Conservation (phyloP, 2,113 vertebrate genomes). For the Ptilorrhoa leucosticta region DNA sequence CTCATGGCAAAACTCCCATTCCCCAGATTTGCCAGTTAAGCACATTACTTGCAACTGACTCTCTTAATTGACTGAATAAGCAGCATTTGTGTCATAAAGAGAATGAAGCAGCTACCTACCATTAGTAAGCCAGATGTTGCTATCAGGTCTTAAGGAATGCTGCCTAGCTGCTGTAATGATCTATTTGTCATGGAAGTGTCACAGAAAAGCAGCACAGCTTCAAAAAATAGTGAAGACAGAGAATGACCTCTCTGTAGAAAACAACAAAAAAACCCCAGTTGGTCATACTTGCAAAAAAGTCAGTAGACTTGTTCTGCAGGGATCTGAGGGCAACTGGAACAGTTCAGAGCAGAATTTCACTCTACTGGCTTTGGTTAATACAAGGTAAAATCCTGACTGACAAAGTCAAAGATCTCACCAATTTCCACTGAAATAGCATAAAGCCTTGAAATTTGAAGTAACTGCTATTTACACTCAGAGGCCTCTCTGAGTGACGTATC, state of each 20-base stretch:
- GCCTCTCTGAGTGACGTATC: not conserved
- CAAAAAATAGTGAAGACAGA: not conserved
- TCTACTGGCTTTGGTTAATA: not conserved
- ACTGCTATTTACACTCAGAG: not conserved
- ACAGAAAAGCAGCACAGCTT: not conserved
- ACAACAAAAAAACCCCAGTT: accelerated
- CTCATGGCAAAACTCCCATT: conserved; percentile 38
- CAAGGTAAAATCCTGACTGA: not conserved
- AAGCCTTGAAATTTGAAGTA: not conserved
- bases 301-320: not conserved
- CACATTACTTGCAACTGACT: not conserved
- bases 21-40: conserved; percentile 18
- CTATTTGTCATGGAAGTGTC: not conserved
- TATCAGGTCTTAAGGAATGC: not conserved
- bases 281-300: not conserved
- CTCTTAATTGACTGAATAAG: not conserved
- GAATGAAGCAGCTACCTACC: not conserved
- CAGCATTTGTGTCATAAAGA: not conserved
- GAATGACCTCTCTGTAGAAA: not conserved
- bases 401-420: not conserved
- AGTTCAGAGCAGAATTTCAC: not conserved
- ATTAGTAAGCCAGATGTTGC: not conserved
- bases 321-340: not conserved
- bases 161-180: not conserved
- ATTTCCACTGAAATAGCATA: not conserved